phyloP scores from a whole-genome alignment of 2,113 vertebrate genomes.

The Calidris pugnax region DNA sequence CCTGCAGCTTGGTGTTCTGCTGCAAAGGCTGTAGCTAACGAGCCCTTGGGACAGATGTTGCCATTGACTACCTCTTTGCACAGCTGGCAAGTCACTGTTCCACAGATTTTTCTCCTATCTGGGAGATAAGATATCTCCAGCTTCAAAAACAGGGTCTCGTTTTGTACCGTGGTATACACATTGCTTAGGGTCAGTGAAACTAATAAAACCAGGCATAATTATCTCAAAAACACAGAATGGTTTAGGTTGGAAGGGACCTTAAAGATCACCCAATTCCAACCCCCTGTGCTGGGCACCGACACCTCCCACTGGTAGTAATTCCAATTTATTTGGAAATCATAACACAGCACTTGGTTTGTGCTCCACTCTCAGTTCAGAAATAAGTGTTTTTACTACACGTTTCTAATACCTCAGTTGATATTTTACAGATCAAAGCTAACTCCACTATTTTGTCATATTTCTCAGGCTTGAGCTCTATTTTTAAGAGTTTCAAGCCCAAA shows the following conservation, averaged over 20 bases:
- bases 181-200: not conserved
- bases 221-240: not conserved
- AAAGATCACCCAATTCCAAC: not conserved
- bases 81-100: no score
- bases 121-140: not conserved
- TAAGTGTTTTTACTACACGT: not conserved
- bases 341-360: not conserved
- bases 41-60: not conserved
- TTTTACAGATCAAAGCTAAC: not conserved
- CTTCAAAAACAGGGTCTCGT: not conserved
- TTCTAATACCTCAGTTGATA: not conserved
- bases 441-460: not conserved
- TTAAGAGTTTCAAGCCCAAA: not conserved
- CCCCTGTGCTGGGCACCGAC: not conserved
- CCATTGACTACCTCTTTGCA: no score
- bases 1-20: rapidly evolving
- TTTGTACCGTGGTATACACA: rapidly evolving
- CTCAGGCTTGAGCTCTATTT: not conserved
- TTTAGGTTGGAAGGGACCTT: not conserved
- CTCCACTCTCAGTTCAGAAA: not conserved
- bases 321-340: not conserved
- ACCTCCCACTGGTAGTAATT: not conserved
- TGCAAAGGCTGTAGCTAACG: not conserved
- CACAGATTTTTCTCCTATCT: not conserved
- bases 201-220: no score